phyloP scores from a whole-genome alignment of 2,113 vertebrate genomes.

The Myodes glareolus region DNA sequence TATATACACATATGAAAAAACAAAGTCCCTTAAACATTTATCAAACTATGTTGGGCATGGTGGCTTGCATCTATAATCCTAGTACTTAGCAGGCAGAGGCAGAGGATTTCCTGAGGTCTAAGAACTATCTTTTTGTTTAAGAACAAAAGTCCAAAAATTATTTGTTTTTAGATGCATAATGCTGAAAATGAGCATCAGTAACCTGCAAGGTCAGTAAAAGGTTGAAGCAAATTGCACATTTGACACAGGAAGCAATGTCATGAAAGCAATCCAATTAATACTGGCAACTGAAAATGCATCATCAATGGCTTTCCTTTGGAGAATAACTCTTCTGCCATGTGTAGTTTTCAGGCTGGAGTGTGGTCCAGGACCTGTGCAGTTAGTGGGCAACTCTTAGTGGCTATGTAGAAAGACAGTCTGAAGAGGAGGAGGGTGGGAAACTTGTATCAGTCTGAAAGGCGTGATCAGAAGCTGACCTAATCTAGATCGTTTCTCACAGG shows the following conservation, averaged over 20 bases:
- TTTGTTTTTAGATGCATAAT: background rate
- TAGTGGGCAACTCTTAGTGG: background rate
- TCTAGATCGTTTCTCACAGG: background rate
- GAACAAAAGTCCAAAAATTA: background rate
- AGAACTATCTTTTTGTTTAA: background rate
- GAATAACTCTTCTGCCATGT: background rate
- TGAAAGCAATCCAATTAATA: background rate
- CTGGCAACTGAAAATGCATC: background rate
- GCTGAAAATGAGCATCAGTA: background rate
- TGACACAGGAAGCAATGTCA: background rate
- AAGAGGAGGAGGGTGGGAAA: background rate
- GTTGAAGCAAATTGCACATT: too few species aligned
- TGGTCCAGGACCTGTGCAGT: background rate
- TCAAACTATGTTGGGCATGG: background rate
- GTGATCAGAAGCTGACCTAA: background rate
- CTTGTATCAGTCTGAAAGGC: too few species aligned
- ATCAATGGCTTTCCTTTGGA: background rate
- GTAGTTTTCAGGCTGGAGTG: background rate
- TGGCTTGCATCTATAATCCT: background rate
- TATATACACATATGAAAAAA: background rate
- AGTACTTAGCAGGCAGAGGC: background rate
- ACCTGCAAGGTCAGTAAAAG: background rate
- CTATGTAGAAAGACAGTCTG: background rate
- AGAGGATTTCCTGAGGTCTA: background rate
- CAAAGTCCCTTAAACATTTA: background rate